Conservation (phyloP, 2,888 invertebrate genomes). For the Aricia artaxerxes region DNA sequence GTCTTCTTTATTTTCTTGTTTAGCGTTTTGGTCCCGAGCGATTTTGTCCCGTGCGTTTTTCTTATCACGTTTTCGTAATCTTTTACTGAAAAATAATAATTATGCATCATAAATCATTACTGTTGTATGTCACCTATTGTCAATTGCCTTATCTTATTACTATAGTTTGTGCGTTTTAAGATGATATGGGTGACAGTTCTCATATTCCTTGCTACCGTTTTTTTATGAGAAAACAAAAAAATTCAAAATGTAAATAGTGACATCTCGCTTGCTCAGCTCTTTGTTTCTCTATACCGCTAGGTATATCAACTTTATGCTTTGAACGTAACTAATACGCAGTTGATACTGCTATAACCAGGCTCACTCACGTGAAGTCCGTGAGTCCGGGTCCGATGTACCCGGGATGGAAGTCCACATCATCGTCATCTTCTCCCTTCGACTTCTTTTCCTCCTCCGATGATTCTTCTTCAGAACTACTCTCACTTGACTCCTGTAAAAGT, state of each 20-base stretch:
- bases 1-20: conserved; percentile 44
- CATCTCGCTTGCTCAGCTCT: no score
- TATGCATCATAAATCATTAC: no score
- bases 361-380: conserved; percentile 55
- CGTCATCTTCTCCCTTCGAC: conserved; percentile 56
- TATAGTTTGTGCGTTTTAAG: no score
- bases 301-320: no score
- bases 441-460: conserved; percentile 43
- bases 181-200: no score
- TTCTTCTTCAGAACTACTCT: conserved; percentile 40
- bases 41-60: conserved; percentile 40
- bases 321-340: no score
- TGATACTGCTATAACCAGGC: no score
- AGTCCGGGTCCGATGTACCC: conserved; percentile 47
- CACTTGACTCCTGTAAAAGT: conserved; percentile 32
- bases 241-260: no score
- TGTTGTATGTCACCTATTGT: neutral
- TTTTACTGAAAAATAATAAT: conserved; percentile 52
- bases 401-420: conserved; percentile 69
- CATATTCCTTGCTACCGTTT: no score
- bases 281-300: no score
- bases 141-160: no score
- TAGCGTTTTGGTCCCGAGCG: conserved; percentile 42
- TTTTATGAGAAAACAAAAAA: no score
- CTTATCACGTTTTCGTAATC: conserved; percentile 57